A percentile compares a stretch with the other conserved stretches of the same genome.
Conservation (phyloP, 2,888 invertebrate species). For the Adelphocoris suturalis region DNA sequence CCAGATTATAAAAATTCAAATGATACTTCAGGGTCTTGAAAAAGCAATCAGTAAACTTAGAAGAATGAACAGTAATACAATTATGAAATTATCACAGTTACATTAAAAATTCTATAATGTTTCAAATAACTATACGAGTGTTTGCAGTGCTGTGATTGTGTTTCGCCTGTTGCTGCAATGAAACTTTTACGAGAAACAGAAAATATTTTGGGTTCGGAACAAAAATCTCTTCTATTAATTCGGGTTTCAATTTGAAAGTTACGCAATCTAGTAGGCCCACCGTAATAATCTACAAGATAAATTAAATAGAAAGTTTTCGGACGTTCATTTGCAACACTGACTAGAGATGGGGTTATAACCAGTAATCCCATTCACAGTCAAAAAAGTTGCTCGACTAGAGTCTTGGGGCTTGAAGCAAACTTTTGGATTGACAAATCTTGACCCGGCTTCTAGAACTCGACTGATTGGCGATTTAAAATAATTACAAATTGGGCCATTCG, state of each 20-base stretch:
- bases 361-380: slow-evolving; percentile 69
- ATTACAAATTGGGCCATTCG: too few species aligned
- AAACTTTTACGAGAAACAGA: background rate
- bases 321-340: slow-evolving; percentile 66
- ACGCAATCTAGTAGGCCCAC: background rate
- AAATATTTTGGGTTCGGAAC: background rate
- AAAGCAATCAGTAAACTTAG: background rate
- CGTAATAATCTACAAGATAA: background rate
- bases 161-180: too few species aligned
- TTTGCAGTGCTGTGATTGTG: too few species aligned
- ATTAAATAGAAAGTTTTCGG: background rate
- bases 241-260: background rate
- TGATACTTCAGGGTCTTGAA: background rate
- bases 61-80: background rate
- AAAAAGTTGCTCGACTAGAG: slow-evolving; percentile 58
- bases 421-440: background rate
- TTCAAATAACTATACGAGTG: background rate
- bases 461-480: background rate
- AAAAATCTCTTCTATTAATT: background rate
- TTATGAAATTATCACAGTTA: slow-evolving; percentile 19
- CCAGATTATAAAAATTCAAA: too few species aligned
- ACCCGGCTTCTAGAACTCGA: background rate
- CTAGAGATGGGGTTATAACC: slow-evolving; percentile 68
- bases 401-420: slow-evolving; percentile 52
- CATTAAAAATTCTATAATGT: background rate